These are phyloP conservation scores for Dreissena rostriformis DNA, from an alignment of 1,140 invertebrate genomes.

Conservation along the genomic window DNA sequence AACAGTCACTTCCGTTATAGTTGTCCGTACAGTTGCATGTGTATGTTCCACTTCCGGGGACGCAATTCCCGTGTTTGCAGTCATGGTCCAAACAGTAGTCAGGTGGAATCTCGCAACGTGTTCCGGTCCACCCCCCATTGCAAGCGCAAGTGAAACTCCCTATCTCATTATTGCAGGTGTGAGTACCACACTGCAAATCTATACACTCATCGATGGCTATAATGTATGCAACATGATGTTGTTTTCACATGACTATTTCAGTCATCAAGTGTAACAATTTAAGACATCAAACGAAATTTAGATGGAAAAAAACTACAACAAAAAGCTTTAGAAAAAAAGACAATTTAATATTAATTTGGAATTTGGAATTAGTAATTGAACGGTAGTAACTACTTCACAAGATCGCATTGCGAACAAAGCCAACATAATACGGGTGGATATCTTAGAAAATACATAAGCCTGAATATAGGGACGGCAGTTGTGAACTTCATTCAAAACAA, in stretches of 20 bases:
- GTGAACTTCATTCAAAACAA: too few species aligned
- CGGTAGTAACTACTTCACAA: too few species aligned
- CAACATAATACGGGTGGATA: too few species aligned
- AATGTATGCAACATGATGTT: not conserved
- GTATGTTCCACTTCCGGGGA: slow-evolving; percentile 11
- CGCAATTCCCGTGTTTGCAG: slow-evolving; percentile 43
- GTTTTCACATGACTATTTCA: too few species aligned
- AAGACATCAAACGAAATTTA: too few species aligned
- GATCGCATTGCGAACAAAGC: too few species aligned
- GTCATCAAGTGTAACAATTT: too few species aligned
- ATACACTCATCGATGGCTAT: slow-evolving; percentile 31
- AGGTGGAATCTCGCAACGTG: slow-evolving; percentile 5
- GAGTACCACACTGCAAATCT: slow-evolving; percentile 8
- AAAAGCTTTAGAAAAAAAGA: too few species aligned
- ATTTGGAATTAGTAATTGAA: too few species aligned
- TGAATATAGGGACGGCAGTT: not conserved
- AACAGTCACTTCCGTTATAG: slow-evolving; percentile 25
- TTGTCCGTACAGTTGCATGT: slow-evolving; percentile 6
- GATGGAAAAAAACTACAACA: too few species aligned
- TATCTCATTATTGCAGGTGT: slow-evolving; percentile 21
- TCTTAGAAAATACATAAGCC: too few species aligned
- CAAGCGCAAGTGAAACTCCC: slow-evolving; percentile 23
- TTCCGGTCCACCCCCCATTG: slow-evolving; percentile 25
- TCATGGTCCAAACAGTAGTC: slow-evolving; percentile 27
- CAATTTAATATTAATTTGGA: too few species aligned